Conservation (phyloP, 2,797 vertebrate genomes). For the Labeo calbasu region DNA sequence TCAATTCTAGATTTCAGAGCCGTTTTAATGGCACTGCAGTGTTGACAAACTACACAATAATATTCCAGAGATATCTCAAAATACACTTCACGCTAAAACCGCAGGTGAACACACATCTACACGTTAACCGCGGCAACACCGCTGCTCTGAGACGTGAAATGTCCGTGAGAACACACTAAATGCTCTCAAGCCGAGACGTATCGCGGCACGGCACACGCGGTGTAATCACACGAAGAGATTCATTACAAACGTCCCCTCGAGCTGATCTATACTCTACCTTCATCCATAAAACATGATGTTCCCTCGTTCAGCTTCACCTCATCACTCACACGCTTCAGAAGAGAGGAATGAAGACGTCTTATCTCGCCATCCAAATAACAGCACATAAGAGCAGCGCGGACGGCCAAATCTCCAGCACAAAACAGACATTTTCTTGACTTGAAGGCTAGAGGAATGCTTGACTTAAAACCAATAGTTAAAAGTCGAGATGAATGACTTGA, state of each 20-base stretch:
- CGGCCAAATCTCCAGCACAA: neutral
- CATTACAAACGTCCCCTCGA: slow-evolving; percentile 21
- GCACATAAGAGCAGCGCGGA: neutral
- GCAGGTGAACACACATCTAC: neutral
- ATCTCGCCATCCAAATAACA: slow-evolving; percentile 4
- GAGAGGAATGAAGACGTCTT: slow-evolving; percentile 11
- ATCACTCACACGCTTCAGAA: neutral
- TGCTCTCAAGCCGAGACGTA: neutral
- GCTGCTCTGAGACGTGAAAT: neutral
- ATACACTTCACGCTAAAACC: neutral
- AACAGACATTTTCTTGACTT: neutral
- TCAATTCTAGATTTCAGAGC: neutral
- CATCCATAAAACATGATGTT: slow-evolving; percentile 44
- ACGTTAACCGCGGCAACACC: neutral
- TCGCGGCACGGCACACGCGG: neutral
- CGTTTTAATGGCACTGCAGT: neutral
- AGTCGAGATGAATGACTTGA: neutral
- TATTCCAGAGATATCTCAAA: neutral
- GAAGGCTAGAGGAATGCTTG: neutral
- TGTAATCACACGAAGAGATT: slow-evolving; percentile 20
- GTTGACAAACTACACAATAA: neutral
- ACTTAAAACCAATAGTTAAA: neutral
- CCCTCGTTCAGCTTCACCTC: neutral
- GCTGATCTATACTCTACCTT: slow-evolving; percentile 8
- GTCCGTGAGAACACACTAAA: neutral